Percentiles rank a stretch among this genome's conserved stretches.
phyloP scores from a whole-genome alignment of 2,888 invertebrate genomes.

The Dynastes hyllus region DNA sequence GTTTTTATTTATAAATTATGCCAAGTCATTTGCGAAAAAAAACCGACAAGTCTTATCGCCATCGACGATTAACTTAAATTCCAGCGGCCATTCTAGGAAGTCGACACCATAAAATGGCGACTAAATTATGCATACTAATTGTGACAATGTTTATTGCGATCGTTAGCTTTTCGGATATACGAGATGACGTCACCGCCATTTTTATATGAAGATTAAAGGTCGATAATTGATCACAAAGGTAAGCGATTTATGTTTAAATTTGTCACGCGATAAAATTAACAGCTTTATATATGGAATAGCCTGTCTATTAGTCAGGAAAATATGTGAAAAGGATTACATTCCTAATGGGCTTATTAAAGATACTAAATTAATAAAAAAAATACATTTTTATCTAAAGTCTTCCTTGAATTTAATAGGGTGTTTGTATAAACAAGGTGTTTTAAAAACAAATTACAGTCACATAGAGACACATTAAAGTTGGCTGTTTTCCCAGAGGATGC shows the following conservation, averaged over 20 bases:
- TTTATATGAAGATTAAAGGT: background rate
- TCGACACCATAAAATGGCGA: slow-evolving; percentile 11
- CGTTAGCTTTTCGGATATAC: background rate
- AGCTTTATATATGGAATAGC: too few species aligned
- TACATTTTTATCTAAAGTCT: too few species aligned
- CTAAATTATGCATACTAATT: slow-evolving; percentile 13
- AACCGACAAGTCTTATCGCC: too few species aligned
- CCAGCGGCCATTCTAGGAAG: slow-evolving; percentile 10
- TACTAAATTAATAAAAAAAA: too few species aligned
- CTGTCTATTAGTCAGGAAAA: too few species aligned
- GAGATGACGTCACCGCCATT: slow-evolving; percentile 6
- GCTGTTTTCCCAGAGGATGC: too few species aligned
- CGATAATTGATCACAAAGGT: slow-evolving; percentile 7
- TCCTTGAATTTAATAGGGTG: too few species aligned
- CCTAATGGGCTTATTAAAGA: too few species aligned
- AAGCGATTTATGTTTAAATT: background rate
- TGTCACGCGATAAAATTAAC: background rate
- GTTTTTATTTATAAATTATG: slow-evolving; percentile 37
- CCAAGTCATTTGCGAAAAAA: slow-evolving; percentile 20
- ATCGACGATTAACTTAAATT: background rate
- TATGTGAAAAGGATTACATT: too few species aligned
- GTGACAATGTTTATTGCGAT: background rate
- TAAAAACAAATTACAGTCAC: too few species aligned
- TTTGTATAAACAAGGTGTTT: too few species aligned
- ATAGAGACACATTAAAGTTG: too few species aligned